phyloP scores from a whole-genome alignment of 2,888 invertebrate genomes.

The Strigamia crassipes region DNA sequence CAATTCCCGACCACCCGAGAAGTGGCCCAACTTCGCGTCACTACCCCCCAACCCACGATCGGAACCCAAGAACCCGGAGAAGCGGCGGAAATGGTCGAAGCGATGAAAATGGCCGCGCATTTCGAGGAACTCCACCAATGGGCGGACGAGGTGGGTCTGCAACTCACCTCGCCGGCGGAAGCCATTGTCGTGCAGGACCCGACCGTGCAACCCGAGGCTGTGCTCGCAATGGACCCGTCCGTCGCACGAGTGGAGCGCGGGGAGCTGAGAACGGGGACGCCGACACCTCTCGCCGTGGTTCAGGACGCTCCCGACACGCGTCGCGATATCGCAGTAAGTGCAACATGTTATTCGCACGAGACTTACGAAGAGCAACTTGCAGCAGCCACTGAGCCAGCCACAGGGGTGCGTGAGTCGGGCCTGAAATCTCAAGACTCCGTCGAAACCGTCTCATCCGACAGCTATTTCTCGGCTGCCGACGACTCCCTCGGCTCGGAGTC shows the following conservation, averaged over 20 bases:
- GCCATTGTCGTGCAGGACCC: conserved; percentile 16
- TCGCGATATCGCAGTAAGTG: not conserved
- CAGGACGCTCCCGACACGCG: conserved; percentile 8
- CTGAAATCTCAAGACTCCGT: not conserved
- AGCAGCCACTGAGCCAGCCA: conserved; percentile 45
- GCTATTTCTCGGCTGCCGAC: conserved; percentile 32
- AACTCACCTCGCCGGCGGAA: not conserved
- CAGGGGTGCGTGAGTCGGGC: not conserved
- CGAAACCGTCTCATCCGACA: conserved; percentile 40
- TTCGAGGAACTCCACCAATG: conserved; percentile 43
- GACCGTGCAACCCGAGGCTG: not conserved
- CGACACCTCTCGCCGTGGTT: conserved; percentile 5
- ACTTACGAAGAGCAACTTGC: not conserved
- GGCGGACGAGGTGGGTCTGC: conserved; percentile 45
- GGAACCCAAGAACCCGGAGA: not conserved
- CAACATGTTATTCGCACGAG: conserved; percentile 15
- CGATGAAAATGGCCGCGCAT: not conserved
- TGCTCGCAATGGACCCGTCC: not conserved
- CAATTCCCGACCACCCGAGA: not conserved
- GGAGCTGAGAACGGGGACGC: conserved; percentile 14
- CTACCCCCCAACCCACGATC: not conserved
- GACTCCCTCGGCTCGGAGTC: conserved; percentile 21
- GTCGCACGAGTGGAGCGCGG: not conserved
- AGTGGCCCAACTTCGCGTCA: not conserved
- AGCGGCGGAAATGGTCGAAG: not conserved